Conservation (phyloP, 2,797 vertebrate species). For the Amphiprion clarkii region DNA sequence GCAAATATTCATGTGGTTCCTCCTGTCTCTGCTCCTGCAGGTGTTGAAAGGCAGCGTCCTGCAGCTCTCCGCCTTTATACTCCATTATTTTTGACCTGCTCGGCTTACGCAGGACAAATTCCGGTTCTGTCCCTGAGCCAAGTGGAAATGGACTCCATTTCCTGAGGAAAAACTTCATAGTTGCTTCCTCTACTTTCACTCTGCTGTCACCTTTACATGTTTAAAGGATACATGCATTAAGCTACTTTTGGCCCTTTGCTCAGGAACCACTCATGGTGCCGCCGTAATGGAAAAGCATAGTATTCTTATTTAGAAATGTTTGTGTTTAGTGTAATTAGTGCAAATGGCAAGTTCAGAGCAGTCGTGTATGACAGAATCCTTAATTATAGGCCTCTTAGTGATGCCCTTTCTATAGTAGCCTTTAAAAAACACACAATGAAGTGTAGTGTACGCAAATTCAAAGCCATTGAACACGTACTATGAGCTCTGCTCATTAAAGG, state of each 20-base stretch:
- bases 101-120: constrained; percentile 89
- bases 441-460: not conserved
- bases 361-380: not conserved
- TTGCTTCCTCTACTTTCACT: constrained; percentile 79
- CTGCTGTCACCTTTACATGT: constrained; percentile 40
- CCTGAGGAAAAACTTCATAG: constrained; percentile 84
- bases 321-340: not conserved
- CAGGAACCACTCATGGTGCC: not conserved
- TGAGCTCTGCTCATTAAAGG: constrained; percentile 38
- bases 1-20: not conserved
- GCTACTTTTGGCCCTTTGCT: not conserved
- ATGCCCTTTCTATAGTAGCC: not conserved
- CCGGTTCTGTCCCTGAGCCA: constrained; percentile 86
- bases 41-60: constrained; percentile 40
- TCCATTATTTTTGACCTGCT: constrained; percentile 89
- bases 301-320: not conserved
- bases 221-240: constrained; percentile 20
- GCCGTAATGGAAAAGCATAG: not conserved
- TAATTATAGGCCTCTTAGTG: not conserved
- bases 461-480: not conserved
- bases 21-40: constrained; percentile 39
- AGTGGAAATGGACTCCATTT: constrained; percentile 93
- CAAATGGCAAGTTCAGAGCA: not conserved
- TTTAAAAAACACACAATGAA: not conserved
- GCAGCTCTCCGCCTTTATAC: constrained; percentile 85